Percentiles rank a stretch among this genome's conserved stretches.
These are phyloP conservation scores for Eulithis prunata DNA, from an alignment of 2,888 invertebrate species.

Conservation along the genomic window DNA sequence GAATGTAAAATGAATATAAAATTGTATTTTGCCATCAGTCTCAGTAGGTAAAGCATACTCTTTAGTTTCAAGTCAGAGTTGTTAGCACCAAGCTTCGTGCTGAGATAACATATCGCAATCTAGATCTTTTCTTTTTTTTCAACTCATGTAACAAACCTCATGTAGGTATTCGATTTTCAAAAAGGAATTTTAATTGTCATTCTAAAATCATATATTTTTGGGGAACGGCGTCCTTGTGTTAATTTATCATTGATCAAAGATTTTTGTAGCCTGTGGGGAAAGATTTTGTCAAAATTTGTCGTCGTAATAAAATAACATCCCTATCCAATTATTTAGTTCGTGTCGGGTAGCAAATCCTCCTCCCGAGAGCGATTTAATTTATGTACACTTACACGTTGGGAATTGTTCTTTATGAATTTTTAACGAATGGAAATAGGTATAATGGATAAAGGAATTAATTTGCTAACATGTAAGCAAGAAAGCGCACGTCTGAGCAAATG, in stretches of 20 bases:
- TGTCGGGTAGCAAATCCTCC: constrained; percentile 70
- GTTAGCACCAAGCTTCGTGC: too few species aligned
- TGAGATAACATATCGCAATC: too few species aligned
- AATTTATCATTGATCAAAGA: constrained; percentile 39
- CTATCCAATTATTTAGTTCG: constrained; percentile 73
- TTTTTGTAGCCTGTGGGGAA: constrained; percentile 51
- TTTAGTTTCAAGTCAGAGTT: too few species aligned
- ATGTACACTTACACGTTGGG: constrained; percentile 66
- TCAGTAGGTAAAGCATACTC: neutral
- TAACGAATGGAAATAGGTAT: constrained; percentile 43
- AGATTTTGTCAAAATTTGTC: constrained; percentile 73
- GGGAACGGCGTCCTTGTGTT: neutral
- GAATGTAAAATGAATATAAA: too few species aligned
- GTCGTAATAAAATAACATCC: constrained; percentile 69
- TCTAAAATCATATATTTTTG: neutral
- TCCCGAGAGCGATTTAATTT: constrained; percentile 70
- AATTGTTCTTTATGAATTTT: constrained; percentile 54
- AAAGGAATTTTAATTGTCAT: neutral
- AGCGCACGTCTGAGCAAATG: constrained; percentile 1
- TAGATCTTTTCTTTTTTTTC: too few species aligned
- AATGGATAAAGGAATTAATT: constrained; percentile 24
- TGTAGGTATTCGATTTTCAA: neutral
- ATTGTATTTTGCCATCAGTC: neutral
- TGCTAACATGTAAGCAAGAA: constrained; percentile 11
- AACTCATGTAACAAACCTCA: too few species aligned